Evolutionary conservation across 2,888 invertebrate species (phyloP), one percentile per base, ranked within the genome.

Genomic region (Drosophila paracracens): DNA sequence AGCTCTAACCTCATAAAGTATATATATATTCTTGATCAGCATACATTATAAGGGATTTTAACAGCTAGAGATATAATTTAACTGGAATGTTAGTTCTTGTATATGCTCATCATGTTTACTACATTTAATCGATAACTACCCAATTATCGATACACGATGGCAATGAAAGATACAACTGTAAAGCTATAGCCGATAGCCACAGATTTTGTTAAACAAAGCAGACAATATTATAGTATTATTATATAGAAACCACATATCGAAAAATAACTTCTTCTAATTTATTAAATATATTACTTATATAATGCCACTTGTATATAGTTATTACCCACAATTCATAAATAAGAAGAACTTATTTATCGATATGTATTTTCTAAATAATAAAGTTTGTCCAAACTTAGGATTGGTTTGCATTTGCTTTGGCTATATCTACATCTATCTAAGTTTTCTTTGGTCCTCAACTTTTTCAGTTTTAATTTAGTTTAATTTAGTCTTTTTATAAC

Each of bases 21-120:
- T 46, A 21, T 43, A 46, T 36, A 21, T 7, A 46, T 10, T 40
- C 10, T 10, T n/a, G 40, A 40, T n/a, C 1, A n/a, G 38, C n/a
- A 40, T 13, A 21, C 21, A 21, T 43, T 21, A 13, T 21, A 3
- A 0, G 21, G 21, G 3, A 13, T 6, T 21, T 1, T 13, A 2
- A 13, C 0, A 13, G 21, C 1, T 7, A 21, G 2, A 21, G 7
- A 21, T 7, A 2, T 0, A 13, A 7, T 1, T 13, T 13, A 0
- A 21, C 7, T 21, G 21, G 4, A 40, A 4, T 40, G 10, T 33
- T 0, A 33, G 33, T 10, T 33, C 10, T 33, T 31, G 31, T 10
- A 31, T 10, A 31, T 31, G 31, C 31, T 31, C 31, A 0, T 10
- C 4, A 1, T 33, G 2, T 0, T 40, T 10, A n/a, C 1, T 1